A percentile compares a stretch with the other conserved stretches of the same genome.
Evolutionary conservation across 2,888 invertebrate species (phyloP).

Genomic region (Epinotia bilunana): DNA sequence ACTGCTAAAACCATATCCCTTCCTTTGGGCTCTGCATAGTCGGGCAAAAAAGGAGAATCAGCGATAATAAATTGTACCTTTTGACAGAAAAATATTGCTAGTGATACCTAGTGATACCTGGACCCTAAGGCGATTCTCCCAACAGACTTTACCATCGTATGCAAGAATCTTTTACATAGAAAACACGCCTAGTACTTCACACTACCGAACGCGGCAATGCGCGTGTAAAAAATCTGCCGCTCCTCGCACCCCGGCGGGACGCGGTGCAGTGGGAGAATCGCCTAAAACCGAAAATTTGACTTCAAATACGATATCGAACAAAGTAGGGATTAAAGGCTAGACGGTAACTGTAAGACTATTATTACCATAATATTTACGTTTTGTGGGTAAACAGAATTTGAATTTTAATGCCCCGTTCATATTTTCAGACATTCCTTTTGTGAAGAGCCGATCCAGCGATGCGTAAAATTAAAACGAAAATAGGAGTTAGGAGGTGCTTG

Average conservation of each 20-base stretch:
- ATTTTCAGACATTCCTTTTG: constrained; percentile 45
- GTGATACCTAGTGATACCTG: not conserved
- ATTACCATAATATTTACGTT: constrained; percentile 26
- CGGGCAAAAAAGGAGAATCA: too few species aligned
- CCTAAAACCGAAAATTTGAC: not conserved
- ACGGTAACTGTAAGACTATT: constrained; percentile 4
- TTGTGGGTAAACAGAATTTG: constrained; percentile 40
- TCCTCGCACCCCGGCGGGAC: too few species aligned
- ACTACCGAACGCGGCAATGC: too few species aligned
- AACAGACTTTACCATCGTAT: too few species aligned
- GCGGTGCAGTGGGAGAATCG: too few species aligned
- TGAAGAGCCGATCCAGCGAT: constrained; percentile 44
- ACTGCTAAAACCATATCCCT: too few species aligned
- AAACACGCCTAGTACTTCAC: too few species aligned
- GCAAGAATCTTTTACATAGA: too few species aligned
- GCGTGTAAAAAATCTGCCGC: too few species aligned
- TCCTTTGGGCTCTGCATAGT: too few species aligned
- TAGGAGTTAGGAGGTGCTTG: constrained; percentile 38
- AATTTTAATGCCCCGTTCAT: constrained; percentile 44
- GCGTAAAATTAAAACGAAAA: constrained; percentile 49
- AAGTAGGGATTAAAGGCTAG: constrained; percentile 18
- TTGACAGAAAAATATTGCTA: not conserved
- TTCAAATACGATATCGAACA: not conserved
- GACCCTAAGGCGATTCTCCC: too few species aligned
- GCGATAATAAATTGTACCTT: too few species aligned